Conservation (phyloP, 2,888 invertebrate genomes). For the Drosophila aldrichi region DNA sequence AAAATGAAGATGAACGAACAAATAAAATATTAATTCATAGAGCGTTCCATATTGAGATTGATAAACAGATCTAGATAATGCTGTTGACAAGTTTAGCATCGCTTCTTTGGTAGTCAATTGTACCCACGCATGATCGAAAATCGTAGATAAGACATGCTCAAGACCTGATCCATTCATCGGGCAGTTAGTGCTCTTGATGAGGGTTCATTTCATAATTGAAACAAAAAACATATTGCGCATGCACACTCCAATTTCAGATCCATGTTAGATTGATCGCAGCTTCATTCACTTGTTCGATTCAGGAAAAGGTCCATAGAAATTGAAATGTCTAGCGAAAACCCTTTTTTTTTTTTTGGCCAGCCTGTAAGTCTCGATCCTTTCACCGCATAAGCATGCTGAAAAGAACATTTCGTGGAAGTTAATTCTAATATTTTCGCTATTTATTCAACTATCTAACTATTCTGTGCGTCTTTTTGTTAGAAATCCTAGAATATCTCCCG, state of each 20-base stretch:
- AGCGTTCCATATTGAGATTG: not conserved
- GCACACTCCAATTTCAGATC: slow-evolving; percentile 35
- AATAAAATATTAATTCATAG: slow-evolving; percentile 58
- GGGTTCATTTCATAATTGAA: slow-evolving; percentile 64
- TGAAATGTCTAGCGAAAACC: slow-evolving; percentile 44
- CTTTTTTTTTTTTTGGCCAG: slow-evolving; percentile 27
- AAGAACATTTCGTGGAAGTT: slow-evolving; percentile 72
- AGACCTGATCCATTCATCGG: slow-evolving; percentile 44
- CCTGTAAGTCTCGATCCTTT: slow-evolving; percentile 29
- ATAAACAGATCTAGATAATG: slow-evolving; percentile 38
- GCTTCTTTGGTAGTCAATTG: slow-evolving; percentile 70
- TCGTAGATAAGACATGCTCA: slow-evolving; percentile 57
- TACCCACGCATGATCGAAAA: slow-evolving; percentile 55
- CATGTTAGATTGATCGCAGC: slow-evolving; percentile 47
- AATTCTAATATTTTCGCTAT: slow-evolving; percentile 61
- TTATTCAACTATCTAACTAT: slow-evolving; percentile 47
- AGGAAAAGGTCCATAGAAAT: slow-evolving; percentile 28
- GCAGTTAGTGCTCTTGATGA: slow-evolving; percentile 67
- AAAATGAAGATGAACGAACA: slow-evolving; percentile 23
- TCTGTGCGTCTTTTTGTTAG: slow-evolving; percentile 29
- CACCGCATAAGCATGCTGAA: slow-evolving; percentile 30
- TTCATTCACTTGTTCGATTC: slow-evolving; percentile 54
- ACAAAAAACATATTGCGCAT: slow-evolving; percentile 72
- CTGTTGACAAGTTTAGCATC: slow-evolving; percentile 64
- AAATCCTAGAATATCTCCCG: slow-evolving; percentile 57